Percentiles rank a stretch among this genome's conserved stretches.
Conservation (phyloP, 2,113 vertebrate genomes). For the Tricholaema leucomelas region DNA sequence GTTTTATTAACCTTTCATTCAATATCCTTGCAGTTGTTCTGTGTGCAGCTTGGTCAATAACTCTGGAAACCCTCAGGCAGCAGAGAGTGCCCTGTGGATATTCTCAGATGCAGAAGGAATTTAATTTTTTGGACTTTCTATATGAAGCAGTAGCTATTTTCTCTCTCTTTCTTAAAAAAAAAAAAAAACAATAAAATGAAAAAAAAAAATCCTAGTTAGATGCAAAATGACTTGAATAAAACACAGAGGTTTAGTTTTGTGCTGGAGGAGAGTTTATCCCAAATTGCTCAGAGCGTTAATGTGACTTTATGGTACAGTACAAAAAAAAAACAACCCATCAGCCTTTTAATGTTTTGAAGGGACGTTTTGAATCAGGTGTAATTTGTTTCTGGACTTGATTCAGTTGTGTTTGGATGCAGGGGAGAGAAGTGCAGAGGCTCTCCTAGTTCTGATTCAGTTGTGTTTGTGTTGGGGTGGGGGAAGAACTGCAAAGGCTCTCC, state of each 20-base stretch:
- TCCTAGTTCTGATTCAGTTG: too few relatives aligned
- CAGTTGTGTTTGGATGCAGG: background rate
- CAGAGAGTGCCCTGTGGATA: slow-evolving; percentile 49
- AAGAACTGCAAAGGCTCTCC: too few relatives aligned
- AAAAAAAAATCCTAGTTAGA: slow-evolving; percentile 54
- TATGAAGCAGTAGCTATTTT: slow-evolving; percentile 62
- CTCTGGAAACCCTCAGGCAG: slow-evolving; percentile 71
- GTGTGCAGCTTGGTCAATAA: slow-evolving; percentile 60
- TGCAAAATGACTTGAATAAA: slow-evolving; percentile 42
- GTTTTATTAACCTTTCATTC: background rate
- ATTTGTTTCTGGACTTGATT: slow-evolving; percentile 46
- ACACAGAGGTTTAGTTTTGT: slow-evolving; percentile 64
- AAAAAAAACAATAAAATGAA: too few relatives aligned
- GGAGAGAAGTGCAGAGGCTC: background rate
- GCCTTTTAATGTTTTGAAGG: slow-evolving; percentile 14
- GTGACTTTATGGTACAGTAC: slow-evolving; percentile 58
- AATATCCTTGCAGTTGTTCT: slow-evolving; percentile 9
- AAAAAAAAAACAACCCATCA: slow-evolving; percentile 17
- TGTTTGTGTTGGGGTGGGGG: too few relatives aligned
- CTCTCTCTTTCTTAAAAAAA: slow-evolving; percentile 61
- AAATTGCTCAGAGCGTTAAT: slow-evolving; percentile 56
- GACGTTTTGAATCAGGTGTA: slow-evolving; percentile 10
- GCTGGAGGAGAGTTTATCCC: slow-evolving; percentile 61
- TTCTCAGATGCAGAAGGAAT: slow-evolving; percentile 60
- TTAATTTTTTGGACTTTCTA: slow-evolving; percentile 60